phyloP scores from a whole-genome alignment of 2,797 vertebrate species.

The Cephalopachus bancanus region DNA sequence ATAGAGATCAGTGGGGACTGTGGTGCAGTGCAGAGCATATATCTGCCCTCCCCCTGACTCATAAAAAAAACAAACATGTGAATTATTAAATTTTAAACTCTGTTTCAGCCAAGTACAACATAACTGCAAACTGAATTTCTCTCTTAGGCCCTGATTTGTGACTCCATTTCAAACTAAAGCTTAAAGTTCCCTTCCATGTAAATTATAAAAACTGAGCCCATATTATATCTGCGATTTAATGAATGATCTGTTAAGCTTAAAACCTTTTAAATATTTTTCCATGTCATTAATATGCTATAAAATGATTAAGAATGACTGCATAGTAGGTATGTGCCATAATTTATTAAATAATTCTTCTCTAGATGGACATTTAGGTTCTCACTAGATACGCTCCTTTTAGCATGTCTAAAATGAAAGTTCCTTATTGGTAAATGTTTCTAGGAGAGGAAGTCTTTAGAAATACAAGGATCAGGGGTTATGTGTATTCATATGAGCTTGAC shows the following conservation, averaged over 20 bases:
- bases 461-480: not conserved
- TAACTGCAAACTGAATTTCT: not conserved
- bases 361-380: not conserved
- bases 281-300: not conserved
- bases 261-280: not conserved
- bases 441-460: not conserved
- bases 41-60: accelerated
- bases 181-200: not conserved
- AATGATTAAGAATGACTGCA: not conserved
- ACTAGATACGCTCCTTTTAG: not conserved
- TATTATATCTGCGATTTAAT: not conserved
- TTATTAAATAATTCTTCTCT: slow-evolving; percentile 4
- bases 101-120: not conserved
- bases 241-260: not conserved
- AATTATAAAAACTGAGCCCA: not conserved
- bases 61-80: not conserved
- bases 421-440: not conserved
- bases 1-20: not conserved
- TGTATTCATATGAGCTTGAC: not conserved
- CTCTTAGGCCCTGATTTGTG: not conserved
- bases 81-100: slow-evolving; percentile 29
- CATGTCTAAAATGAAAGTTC: not conserved
- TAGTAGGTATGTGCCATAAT: not conserved
- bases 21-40: not conserved
- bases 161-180: not conserved